A percentile compares a stretch with the other conserved stretches of the same genome.
Conservation (phyloP, 2,888 invertebrate genomes). For the Bellardia bayeri region DNA sequence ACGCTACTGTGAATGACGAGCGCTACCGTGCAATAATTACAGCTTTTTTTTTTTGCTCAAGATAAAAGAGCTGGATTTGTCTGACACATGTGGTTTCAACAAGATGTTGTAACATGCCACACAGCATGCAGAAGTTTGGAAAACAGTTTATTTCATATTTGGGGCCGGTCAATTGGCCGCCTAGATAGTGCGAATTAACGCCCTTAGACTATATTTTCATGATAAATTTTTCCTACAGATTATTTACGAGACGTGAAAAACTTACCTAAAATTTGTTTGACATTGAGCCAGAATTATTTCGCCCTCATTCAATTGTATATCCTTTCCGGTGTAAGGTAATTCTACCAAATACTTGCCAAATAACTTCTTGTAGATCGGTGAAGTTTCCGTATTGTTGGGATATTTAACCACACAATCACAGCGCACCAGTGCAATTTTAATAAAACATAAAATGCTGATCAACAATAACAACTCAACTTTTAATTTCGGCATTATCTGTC, state of each 20-base stretch:
- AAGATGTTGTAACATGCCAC: no score
- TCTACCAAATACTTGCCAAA: slow-evolving; percentile 11
- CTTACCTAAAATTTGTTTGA: slow-evolving; percentile 38
- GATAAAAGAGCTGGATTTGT: no score
- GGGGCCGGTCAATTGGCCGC: no score
- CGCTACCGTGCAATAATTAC: no score
- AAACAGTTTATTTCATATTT: no score
- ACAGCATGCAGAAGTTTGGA: no score
- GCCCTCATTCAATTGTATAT: neutral
- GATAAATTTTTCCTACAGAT: no score
- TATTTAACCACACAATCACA: slow-evolving; percentile 19
- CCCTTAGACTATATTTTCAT: no score
- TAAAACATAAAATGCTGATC: neutral
- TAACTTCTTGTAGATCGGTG: slow-evolving; percentile 41
- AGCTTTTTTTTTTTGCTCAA: no score
- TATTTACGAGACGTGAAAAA: neutral
- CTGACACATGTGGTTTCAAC: no score
- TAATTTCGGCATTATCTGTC: neutral
- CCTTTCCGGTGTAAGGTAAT: slow-evolving; percentile 24
- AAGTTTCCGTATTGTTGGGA: neutral
- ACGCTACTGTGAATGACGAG: no score
- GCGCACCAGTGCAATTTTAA: neutral
- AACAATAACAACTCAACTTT: neutral
- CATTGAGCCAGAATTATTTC: slow-evolving; percentile 24
- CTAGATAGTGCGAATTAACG: no score